phyloP scores from a whole-genome alignment of 2,113 vertebrate genomes.

The Lates calcarifer region DNA sequence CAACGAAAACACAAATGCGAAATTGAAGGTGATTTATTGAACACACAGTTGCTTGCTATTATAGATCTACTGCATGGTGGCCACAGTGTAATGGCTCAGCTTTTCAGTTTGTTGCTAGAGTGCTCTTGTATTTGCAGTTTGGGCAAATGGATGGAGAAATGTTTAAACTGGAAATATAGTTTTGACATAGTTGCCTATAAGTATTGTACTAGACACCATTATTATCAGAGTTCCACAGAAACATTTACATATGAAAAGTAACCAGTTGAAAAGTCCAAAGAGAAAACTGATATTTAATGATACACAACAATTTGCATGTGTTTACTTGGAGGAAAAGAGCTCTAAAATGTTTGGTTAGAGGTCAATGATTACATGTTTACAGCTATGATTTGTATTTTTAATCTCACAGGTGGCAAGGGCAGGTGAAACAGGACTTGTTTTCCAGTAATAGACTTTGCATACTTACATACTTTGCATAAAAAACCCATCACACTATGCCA shows the following conservation, averaged over 20 bases:
- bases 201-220: conserved; percentile 9
- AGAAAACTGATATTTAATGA: background rate
- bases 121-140: conserved; percentile 1
- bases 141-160: conserved; percentile 5
- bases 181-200: background rate
- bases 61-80: conserved; percentile 15
- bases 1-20: conserved; percentile 91
- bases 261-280: background rate
- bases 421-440: conserved; percentile 20
- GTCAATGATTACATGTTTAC: conserved; percentile 1
- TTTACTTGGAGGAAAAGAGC: conserved; percentile 14
- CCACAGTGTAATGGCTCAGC: conserved; percentile 32
- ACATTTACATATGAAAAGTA: conserved; percentile 20
- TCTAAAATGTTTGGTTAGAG: background rate
- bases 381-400: conserved; percentile 1
- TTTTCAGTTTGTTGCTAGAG: background rate
- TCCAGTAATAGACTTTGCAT: conserved; percentile 15
- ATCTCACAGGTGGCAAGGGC: background rate
- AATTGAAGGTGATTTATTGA: conserved; percentile 87
- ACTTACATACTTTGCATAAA: conserved; percentile 25
- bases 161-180: conserved; percentile 16
- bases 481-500: background rate
- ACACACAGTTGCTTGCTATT: conserved; percentile 17
- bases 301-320: background rate
- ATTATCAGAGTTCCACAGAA: conserved; percentile 4